Conservation (phyloP, 2,888 invertebrate species). For the Tolmerus cingulatus region DNA sequence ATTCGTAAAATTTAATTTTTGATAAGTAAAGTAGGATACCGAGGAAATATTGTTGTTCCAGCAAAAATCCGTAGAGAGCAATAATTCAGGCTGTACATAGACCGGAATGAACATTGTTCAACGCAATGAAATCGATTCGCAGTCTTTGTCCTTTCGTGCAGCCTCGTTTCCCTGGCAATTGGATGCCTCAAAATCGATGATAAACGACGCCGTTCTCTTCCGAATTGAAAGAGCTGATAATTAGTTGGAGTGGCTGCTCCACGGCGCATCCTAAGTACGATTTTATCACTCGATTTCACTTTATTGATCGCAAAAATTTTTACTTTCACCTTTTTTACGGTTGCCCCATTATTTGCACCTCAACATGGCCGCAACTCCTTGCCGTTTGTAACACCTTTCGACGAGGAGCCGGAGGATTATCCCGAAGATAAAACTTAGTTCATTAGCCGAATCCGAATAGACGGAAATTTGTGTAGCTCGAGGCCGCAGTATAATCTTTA, state of each 20-base stretch:
- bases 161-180: background rate
- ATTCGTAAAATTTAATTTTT: background rate
- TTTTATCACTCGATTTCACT: background rate
- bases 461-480: background rate
- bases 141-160: background rate
- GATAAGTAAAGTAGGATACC: background rate
- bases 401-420: background rate
- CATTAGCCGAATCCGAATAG: slow-evolving; percentile 18
- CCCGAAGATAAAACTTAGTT: background rate
- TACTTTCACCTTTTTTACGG: background rate
- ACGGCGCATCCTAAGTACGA: background rate
- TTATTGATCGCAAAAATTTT: background rate
- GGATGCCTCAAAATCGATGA: background rate
- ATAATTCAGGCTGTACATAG: background rate
- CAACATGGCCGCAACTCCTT: background rate
- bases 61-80: background rate
- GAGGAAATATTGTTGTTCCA: background rate
- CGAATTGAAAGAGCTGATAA: background rate
- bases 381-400: background rate
- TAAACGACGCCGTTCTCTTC: background rate
- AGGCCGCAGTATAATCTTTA: background rate
- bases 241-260: background rate
- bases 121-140: background rate
- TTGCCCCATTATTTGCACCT: background rate
- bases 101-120: background rate